A percentile compares a stretch with the other conserved stretches of the same genome.
Conservation (phyloP, 2,888 invertebrate species). For the Plutella xylostella region DNA sequence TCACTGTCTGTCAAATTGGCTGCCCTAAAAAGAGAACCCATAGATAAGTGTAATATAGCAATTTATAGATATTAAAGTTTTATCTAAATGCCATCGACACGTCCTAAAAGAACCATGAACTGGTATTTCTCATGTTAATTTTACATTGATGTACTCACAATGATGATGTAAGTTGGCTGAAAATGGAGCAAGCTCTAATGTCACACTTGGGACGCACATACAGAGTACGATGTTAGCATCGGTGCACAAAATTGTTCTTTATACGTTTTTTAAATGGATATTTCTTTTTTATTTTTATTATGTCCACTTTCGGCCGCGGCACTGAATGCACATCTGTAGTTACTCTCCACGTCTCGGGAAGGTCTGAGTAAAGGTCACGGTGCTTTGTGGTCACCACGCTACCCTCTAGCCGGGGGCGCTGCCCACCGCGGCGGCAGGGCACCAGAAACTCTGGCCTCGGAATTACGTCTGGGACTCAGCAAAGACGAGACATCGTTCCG, state of each 20-base stretch:
- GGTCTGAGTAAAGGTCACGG: slow-evolving; percentile 78
- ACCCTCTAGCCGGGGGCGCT: slow-evolving; percentile 75
- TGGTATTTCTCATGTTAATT: too few species aligned
- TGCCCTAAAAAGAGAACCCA: too few species aligned
- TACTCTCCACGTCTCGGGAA: slow-evolving; percentile 75
- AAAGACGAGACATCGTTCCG: slow-evolving; percentile 54
- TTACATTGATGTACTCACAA: too few species aligned
- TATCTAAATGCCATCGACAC: too few species aligned
- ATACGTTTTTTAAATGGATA: too few species aligned
- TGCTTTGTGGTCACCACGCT: slow-evolving; percentile 22
- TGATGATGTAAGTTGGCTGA: too few species aligned
- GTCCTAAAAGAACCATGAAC: too few species aligned
- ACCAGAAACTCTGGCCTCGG: slow-evolving; percentile 73
- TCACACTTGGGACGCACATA: slow-evolving; percentile 77
- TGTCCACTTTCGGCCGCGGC: too few species aligned
- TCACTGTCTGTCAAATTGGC: too few species aligned
- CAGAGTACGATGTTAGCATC: slow-evolving; percentile 67
- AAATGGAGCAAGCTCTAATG: slow-evolving; percentile 73
- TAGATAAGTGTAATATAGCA: too few species aligned
- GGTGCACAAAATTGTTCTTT: background rate
- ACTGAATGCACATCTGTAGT: slow-evolving; percentile 29
- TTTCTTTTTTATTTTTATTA: too few species aligned
- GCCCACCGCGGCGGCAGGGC: slow-evolving; percentile 69
- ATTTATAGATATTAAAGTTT: too few species aligned
- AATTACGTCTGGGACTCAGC: slow-evolving; percentile 59